Evolutionary conservation across 2,797 vertebrate species (phyloP), one percentile per base, ranked within the genome.

Genomic region (Antrozous pallidus): DNA sequence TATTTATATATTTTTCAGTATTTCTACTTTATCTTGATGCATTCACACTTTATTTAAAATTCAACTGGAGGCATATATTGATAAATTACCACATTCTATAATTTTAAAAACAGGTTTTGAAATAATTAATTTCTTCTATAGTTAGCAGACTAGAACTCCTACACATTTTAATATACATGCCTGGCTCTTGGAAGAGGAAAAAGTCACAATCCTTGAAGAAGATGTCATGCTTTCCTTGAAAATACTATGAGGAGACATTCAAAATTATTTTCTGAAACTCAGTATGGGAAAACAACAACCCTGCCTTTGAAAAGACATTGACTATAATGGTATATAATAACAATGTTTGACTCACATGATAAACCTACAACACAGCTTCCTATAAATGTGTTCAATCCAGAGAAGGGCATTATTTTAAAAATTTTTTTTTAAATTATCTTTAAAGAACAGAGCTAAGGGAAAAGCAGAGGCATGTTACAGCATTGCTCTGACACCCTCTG

Each of bases 401-500:
- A 71, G 49, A 1, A 58, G 31, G 8, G 8, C 24, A 47, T 75
- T 91, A 33, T 70, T 82, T 75, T 16, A 88, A 94, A 90, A 69
- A 18, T 14, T 81, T 78, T 26, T 49, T 80, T 74, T 10, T 13
- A 20, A 18, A n/a, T 61, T 90, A 3, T 31, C 58, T 92, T 75
- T 85, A 8, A 67, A 33, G 0, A 3, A 54, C 42, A 33, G 69
- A 47, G 58, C 11, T 2, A 14, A 31, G 73, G 49, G 61, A 36
- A 24, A 61, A 26, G 42, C 81, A n/a, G 36, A 42, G 14, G 26
- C 51, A 4, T 16, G 2, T 10, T 47, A 8, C 3, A 6, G 88
- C 70, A 77, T 95, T 70, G 33, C 96, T 97, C 74, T 87, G 94
- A 97, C 95, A 89, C 98, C 98, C 98, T 96, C 98, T 98, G 84